Conservation (phyloP, 2,888 invertebrate genomes). For the Polietes domitor region DNA sequence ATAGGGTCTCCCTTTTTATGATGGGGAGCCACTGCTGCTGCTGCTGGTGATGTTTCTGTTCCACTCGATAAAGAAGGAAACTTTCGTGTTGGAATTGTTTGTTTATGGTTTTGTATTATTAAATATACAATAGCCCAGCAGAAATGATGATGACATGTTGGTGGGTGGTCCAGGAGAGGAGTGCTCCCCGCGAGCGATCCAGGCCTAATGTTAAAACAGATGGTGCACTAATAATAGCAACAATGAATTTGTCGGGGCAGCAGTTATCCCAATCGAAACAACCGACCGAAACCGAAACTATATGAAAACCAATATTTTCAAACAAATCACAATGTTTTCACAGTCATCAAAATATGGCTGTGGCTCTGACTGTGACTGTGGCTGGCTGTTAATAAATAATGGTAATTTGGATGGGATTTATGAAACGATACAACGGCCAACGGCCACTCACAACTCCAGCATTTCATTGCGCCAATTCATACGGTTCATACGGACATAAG, state of each 20-base stretch:
- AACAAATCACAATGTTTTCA: slow-evolving; percentile 21
- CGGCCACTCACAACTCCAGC: background rate
- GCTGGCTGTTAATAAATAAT: slow-evolving; percentile 26
- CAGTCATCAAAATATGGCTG: slow-evolving; percentile 14
- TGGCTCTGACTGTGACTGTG: no score
- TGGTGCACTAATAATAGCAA: slow-evolving; percentile 7
- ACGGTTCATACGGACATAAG: background rate
- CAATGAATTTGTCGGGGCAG: background rate
- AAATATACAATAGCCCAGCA: slow-evolving; percentile 28
- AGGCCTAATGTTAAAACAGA: slow-evolving; percentile 17
- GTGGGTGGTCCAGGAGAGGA: background rate
- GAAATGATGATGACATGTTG: slow-evolving; percentile 22
- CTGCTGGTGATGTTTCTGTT: background rate
- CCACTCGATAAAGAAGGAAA: background rate
- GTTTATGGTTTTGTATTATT: slow-evolving; percentile 25
- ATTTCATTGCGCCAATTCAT: background rate
- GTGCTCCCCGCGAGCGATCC: background rate
- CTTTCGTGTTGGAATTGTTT: slow-evolving; percentile 32
- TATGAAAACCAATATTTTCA: background rate
- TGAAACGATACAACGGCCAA: background rate
- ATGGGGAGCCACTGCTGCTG: no score
- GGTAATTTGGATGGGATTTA: slow-evolving; percentile 12
- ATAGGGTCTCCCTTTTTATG: background rate
- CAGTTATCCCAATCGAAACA: slow-evolving; percentile 13
- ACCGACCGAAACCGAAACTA: background rate